Percentiles rank a stretch among this genome's conserved stretches.
These are phyloP conservation scores for Platyura marginata DNA, from an alignment of 1,140 invertebrate species.

Conservation along the genomic window DNA sequence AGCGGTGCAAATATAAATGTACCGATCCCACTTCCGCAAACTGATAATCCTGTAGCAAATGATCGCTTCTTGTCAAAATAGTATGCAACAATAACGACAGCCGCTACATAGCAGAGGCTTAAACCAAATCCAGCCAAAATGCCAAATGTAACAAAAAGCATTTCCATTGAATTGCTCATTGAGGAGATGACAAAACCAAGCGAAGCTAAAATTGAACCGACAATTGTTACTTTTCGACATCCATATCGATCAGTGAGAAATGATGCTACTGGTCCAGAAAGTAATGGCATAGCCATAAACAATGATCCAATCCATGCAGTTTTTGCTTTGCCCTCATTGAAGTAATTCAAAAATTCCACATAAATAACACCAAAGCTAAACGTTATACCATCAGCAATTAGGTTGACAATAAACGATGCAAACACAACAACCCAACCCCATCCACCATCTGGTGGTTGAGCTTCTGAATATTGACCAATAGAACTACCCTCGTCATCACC, in stretches of 20 bases:
- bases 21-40: constrained; percentile 76
- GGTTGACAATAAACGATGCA: constrained; percentile 73
- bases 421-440: constrained; percentile 70
- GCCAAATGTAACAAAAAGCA: constrained; percentile 70
- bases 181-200: constrained; percentile 67
- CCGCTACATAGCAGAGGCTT: constrained; percentile 73
- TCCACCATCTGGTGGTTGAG: constrained; percentile 50
- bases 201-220: constrained; percentile 57
- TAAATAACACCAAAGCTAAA: constrained; percentile 75
- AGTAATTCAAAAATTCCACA: constrained; percentile 60
- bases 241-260: constrained; percentile 74
- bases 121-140: constrained; percentile 72
- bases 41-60: constrained; percentile 81
- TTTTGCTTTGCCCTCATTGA: constrained; percentile 61
- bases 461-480: constrained; percentile 36
- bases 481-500: constrained; percentile 39
- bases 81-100: constrained; percentile 85
- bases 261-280: constrained; percentile 77
- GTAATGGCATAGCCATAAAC: constrained; percentile 76
- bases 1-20: constrained; percentile 83
- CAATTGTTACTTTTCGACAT: constrained; percentile 61
- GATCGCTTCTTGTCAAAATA: constrained; percentile 88
- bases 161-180: constrained; percentile 52
- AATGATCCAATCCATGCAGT: constrained; percentile 79
- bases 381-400: constrained; percentile 79